Evolutionary conservation across 2,888 invertebrate genomes (phyloP), one percentile per base, ranked within the genome.

Genomic region (Alentia gelatinosa): DNA sequence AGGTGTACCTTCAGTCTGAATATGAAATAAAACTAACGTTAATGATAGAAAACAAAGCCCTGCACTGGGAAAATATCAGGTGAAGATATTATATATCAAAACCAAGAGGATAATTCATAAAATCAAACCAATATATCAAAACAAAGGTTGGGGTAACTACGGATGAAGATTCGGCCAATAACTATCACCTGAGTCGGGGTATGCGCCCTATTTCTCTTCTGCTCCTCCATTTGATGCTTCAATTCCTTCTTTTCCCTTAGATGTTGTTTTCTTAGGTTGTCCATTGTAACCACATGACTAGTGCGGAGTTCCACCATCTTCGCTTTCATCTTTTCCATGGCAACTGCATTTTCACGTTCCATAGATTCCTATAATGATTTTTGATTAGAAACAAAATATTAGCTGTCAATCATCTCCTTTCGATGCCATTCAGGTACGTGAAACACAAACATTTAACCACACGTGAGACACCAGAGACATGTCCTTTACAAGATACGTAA

Each of bases 251-350:
- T 91, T 79, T 92, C 90, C 30, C n/a, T 42, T 12, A 19, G n/a
- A 89, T 93, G 93, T 88, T 94, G 91, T 88, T 92, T 91, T 89
- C 92, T 91, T 89, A 93, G 39, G 40, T 91, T 92, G n/a, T 94
- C 93, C 37, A 94, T 63, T 0, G 92, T 92, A 0, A 89, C 86
- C 33, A 91, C 89, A 56, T 94, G 94, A 33, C 92, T 92, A 91
- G 93, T 92, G 19, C 93, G 92, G 40, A 94, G 91, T 68, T 94
- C 94, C 7, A 93, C 92, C 93, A 94, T 93, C 74, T 94, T 94
- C 35, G 92, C 92, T 89, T 93, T 93, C 94, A 95, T 93, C 12
- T 93, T 93, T 19, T 94, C 94, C 93, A 94, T 93, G 40, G 94
- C 94, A 7, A 93, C 92, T 30, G 92, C 92, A 90, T 94, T 94